Percentiles rank a stretch among this genome's conserved stretches.
Conservation (phyloP, 2,888 invertebrate genomes). For the Lasiommata megera region DNA sequence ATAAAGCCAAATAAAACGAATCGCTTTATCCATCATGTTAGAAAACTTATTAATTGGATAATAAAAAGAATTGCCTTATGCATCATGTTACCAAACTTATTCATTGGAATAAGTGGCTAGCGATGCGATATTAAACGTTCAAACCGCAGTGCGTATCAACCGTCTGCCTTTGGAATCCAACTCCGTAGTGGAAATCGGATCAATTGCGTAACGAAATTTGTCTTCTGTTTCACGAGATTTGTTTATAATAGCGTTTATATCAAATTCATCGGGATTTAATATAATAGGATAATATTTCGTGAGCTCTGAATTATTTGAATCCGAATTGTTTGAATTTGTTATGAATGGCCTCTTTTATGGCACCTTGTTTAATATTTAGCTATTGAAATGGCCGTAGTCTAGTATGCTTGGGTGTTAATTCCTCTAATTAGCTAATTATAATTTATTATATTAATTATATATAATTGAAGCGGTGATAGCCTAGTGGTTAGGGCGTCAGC, state of each 20-base stretch:
- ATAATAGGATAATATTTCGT: background rate
- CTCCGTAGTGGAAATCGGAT: background rate
- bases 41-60: too few relatives aligned
- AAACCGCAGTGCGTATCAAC: background rate
- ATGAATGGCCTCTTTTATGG: background rate
- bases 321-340: background rate
- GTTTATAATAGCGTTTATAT: constrained; percentile 5
- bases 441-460: too few relatives aligned
- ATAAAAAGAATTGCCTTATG: too few relatives aligned
- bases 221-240: constrained; percentile 9
- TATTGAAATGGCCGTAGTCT: background rate
- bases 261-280: background rate
- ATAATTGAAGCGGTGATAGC: too few relatives aligned
- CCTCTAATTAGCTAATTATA: too few relatives aligned
- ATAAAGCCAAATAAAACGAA: too few relatives aligned
- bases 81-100: too few relatives aligned
- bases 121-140: too few relatives aligned
- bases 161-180: background rate
- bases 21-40: too few relatives aligned
- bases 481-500: too few relatives aligned
- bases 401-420: too few relatives aligned
- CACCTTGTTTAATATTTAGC: background rate
- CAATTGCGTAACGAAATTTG: constrained; percentile 3
- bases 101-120: too few relatives aligned
- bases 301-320: background rate